These are phyloP conservation scores for Engystomops pustulosus DNA, from an alignment of 2,113 vertebrate species.

Conservation along the genomic window DNA sequence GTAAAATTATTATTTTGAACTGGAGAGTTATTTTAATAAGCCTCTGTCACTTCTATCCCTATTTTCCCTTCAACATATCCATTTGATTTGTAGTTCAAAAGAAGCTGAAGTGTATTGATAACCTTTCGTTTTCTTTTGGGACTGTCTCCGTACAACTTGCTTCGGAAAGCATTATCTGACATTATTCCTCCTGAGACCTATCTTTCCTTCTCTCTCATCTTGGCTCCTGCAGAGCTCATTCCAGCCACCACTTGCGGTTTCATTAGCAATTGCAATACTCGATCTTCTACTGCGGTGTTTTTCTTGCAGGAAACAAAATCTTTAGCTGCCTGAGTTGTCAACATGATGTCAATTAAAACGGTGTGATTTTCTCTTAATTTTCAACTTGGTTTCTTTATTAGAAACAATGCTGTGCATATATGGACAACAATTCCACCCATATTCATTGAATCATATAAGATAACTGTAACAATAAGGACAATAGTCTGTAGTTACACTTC, in stretches of 20 bases:
- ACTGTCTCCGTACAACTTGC: background rate
- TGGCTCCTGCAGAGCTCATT: conserved; percentile 13
- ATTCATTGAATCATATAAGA: background rate
- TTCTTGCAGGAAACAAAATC: background rate
- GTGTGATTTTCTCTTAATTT: background rate
- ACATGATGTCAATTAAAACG: background rate
- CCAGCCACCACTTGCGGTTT: conserved; percentile 4
- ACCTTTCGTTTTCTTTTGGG: background rate
- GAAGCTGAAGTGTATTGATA: background rate
- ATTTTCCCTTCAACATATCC: background rate
- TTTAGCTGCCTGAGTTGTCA: background rate
- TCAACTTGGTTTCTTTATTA: background rate
- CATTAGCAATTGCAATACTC: conserved; percentile 3
- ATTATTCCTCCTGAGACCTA: conserved; percentile 17
- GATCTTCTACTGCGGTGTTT: background rate
- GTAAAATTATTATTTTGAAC: too few relatives aligned
- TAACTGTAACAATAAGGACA: background rate
- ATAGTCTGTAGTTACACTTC: background rate
- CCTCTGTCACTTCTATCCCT: background rate
- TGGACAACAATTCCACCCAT: too few relatives aligned
- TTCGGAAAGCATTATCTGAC: conserved; percentile 40
- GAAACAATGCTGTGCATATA: too few relatives aligned
- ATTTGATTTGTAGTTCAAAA: background rate
- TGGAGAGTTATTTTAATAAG: too few relatives aligned
- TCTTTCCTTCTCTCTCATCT: background rate